phyloP scores from a whole-genome alignment of 2,113 vertebrate genomes.

The Cepphus grylle region DNA sequence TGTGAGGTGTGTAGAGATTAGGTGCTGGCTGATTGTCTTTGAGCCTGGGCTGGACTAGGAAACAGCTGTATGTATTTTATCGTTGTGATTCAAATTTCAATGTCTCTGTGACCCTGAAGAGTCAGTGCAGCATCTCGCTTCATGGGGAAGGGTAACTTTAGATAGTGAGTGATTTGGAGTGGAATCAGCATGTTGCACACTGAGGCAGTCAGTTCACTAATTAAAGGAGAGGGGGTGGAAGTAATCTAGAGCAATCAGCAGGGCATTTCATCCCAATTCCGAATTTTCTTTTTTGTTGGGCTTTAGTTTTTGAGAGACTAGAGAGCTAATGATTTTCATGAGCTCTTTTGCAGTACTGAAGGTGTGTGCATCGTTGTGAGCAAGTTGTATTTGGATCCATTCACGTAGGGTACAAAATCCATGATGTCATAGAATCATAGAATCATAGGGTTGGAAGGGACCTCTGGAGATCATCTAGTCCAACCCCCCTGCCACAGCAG shows the following conservation, averaged over 20 bases:
- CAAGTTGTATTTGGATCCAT: neutral
- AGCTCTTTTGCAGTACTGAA: neutral
- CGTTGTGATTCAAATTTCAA: rapidly evolving
- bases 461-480: too few relatives aligned
- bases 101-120: neutral
- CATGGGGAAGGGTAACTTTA: neutral
- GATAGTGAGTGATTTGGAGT: neutral
- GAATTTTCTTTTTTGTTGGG: conserved; percentile 7
- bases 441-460: too few relatives aligned
- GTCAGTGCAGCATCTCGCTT: neutral
- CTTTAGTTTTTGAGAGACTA: neutral
- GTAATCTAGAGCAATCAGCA: conserved; percentile 37
- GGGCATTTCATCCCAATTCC: conserved; percentile 19
- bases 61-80: neutral
- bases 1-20: neutral
- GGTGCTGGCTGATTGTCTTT: neutral
- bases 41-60: neutral
- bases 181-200: neutral
- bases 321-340: neutral
- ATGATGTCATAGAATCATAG: too few relatives aligned
- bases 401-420: neutral
- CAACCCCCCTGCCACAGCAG: too few relatives aligned
- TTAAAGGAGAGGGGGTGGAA: conserved; percentile 1
- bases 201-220: conserved; percentile 17
- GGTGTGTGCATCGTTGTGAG: neutral